These are phyloP conservation scores for Endomychus coccineus DNA, from an alignment of 2,888 invertebrate genomes.

Conservation along the genomic window DNA sequence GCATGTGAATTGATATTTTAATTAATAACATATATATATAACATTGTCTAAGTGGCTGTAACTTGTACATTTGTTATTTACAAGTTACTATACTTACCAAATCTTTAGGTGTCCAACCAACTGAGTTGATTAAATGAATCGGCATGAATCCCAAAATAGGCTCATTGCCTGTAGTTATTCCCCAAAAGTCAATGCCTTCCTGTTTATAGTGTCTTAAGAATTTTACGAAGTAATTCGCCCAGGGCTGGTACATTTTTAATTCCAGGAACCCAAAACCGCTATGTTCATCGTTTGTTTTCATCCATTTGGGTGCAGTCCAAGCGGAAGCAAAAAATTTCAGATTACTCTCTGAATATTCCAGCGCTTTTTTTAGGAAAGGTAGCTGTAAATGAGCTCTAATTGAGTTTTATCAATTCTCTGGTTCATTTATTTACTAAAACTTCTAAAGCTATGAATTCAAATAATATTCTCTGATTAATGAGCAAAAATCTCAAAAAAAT, in stretches of 20 bases:
- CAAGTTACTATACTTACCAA: no score
- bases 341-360: slow-evolving; percentile 24
- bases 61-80: no score
- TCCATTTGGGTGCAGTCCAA: slow-evolving; percentile 50
- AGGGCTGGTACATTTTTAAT: neutral
- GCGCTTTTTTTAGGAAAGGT: slow-evolving; percentile 32
- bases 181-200: neutral
- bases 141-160: neutral
- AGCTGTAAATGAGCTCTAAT: slow-evolving; percentile 25
- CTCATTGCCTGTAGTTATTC: neutral
- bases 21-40: no score
- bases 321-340: slow-evolving; percentile 52
- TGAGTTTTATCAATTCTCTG: slow-evolving; percentile 4
- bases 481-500: no score
- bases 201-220: neutral
- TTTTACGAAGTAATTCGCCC: neutral
- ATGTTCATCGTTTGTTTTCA: slow-evolving; percentile 43
- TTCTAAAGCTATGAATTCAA: no score
- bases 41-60: no score
- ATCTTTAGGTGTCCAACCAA: neutral
- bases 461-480: no score
- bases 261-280: slow-evolving; percentile 35
- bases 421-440: neutral
- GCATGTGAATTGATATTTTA: no score
- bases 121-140: neutral